A percentile compares a stretch with the other conserved stretches of the same genome.
Conservation (phyloP, 2,797 vertebrate genomes). For the Furcifer pardalis region DNA sequence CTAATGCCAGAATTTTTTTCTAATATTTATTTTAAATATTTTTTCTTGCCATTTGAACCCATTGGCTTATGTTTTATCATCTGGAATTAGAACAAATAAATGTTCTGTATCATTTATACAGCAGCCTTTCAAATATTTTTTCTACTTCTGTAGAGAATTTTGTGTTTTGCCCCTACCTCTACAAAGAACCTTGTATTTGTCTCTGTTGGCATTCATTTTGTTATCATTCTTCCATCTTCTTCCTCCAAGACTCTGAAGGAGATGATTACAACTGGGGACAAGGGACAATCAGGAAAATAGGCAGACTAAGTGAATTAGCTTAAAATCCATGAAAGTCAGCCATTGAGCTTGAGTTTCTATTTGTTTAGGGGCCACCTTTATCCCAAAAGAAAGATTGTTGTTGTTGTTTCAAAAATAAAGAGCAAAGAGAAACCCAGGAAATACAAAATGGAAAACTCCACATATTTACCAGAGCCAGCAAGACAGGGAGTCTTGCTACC, state of each 20-base stretch:
- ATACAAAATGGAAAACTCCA: neutral
- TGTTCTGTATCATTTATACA: no score
- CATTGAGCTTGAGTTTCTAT: neutral
- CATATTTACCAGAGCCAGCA: no score
- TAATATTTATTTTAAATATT: no score
- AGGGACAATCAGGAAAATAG: neutral
- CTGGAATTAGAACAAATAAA: no score
- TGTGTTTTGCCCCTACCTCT: neutral
- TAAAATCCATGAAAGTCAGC: neutral
- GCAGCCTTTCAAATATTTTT: no score
- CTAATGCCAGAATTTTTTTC: no score
- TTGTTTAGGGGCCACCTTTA: neutral
- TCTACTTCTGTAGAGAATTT: no score
- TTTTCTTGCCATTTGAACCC: no score
- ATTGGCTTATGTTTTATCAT: no score
- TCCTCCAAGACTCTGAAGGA: neutral
- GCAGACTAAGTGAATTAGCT: neutral
- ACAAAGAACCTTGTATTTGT: neutral
- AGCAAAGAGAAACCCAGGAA: neutral
- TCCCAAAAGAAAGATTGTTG: neutral
- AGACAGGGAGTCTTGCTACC: no score
- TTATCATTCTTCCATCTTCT: neutral
- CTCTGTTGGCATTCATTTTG: neutral
- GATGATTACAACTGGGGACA: no score
- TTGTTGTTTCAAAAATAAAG: no score